phyloP scores from a whole-genome alignment of 1,140 invertebrate species.

The Cheumatopsyche charites region DNA sequence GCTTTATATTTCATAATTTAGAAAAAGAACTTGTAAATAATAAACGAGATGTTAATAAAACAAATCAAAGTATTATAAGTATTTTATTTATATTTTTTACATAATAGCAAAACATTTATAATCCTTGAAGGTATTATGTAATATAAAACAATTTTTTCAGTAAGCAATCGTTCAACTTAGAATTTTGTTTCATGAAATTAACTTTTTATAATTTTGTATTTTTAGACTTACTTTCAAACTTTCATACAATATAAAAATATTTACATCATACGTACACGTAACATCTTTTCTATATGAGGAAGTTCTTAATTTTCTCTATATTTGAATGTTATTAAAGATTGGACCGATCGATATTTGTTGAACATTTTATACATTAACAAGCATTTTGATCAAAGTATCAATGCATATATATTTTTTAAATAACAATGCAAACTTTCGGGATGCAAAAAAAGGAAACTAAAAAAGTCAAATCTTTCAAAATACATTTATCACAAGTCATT shows the following conservation, averaged over 20 bases:
- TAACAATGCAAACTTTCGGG: no score
- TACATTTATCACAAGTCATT: no score
- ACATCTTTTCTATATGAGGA: conserved; percentile 2
- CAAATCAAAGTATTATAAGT: neutral
- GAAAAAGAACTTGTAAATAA: no score
- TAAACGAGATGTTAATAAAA: neutral
- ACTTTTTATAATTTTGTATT: conserved; percentile 2
- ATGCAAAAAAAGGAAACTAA: no score
- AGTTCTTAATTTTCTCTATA: neutral
- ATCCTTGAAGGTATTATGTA: no score
- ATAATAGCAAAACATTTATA: conserved; percentile 18
- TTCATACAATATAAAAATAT: conserved; percentile 21
- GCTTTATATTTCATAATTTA: no score
- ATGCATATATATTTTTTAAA: no score
- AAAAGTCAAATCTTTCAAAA: no score
- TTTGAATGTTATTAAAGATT: neutral
- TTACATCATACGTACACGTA: conserved; percentile 1
- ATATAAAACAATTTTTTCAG: conserved; percentile 14
- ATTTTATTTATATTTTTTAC: conserved; percentile 25
- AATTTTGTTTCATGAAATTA: conserved; percentile 18
- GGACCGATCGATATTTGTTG: conserved; percentile 8
- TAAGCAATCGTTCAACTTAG: conserved; percentile 12
- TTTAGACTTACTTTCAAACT: neutral
- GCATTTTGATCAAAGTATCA: no score
- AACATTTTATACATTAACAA: neutral